These are phyloP conservation scores for Sinelater perroti DNA, from an alignment of 2,888 invertebrate species.

Conservation along the genomic window DNA sequence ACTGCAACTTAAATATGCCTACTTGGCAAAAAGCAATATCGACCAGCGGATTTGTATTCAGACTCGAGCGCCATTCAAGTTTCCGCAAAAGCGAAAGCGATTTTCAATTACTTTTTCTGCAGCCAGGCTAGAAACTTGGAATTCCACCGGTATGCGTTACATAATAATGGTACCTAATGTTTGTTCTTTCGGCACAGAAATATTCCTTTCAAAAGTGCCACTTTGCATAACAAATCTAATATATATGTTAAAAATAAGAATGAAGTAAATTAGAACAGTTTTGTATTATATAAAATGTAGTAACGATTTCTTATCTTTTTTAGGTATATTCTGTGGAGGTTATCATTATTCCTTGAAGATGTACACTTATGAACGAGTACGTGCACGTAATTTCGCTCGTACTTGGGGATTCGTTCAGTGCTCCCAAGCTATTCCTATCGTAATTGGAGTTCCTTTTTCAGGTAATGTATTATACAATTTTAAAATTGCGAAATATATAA, in stretches of 20 bases:
- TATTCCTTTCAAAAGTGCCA: no score
- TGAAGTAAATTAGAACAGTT: no score
- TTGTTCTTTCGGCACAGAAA: no score
- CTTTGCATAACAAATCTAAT: no score
- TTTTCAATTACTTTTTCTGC: background rate
- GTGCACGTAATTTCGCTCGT: conserved; percentile 84
- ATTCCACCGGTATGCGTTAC: no score
- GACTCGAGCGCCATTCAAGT: background rate
- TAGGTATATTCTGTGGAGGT: conserved; percentile 86
- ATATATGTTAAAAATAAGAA: no score
- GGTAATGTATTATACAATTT: conserved; percentile 64
- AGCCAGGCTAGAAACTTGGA: no score
- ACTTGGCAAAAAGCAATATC: no score
- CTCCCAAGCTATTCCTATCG: conserved; percentile 85
- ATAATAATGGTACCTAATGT: no score
- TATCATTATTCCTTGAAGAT: conserved; percentile 89
- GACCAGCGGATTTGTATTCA: conserved; percentile 1
- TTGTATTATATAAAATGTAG: no score
- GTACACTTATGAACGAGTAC: conserved; percentile 87
- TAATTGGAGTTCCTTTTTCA: conserved; percentile 84
- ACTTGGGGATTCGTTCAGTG: conserved; percentile 92
- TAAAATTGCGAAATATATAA: no score
- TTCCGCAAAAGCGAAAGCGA: conserved; percentile 3
- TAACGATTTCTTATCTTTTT: conserved; percentile 41
- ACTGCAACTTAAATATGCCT: background rate